Evolutionary conservation across 1,140 invertebrate species (phyloP), one percentile per base, ranked within the genome.

Genomic region (Kradibia gibbosae): DNA sequence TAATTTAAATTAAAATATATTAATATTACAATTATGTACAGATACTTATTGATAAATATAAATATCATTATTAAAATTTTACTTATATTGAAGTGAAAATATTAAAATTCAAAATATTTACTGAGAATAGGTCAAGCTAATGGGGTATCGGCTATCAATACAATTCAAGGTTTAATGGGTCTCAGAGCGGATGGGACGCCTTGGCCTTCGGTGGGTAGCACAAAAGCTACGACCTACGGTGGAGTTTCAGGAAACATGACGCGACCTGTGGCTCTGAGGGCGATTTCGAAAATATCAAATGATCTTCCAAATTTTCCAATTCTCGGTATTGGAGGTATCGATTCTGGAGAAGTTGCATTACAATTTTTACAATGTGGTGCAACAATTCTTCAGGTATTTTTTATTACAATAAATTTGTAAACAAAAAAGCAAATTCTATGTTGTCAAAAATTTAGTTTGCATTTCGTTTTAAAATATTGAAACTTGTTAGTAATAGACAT

Each of bases 101-200:
- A 25, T n/a, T n/a, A 42, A 77, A 60, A 82, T 7, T 45, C 22
- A 67, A 70, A 70, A 74, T 17, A 81, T 71, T 71, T 78, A 62
- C 78, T n/a, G n/a, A n/a, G n/a, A n/a, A 5, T 78, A 96, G 97
- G 98, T 74, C 94, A 95, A 53, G 98, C 98, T 20, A 94, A 95
- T 89, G 99, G 99, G 25, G 98, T 99, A 0, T 98, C 98, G 0
- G 98, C 98, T 0, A 99, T 99, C 55, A 99, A 99, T 90, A 99
- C 99, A 0, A 96, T 99, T 0, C 97, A 94, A 62, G 97, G 97
- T 1, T 89, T 99, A 65, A 99, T 99, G 98, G 93, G 95, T 13
- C 86, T 99, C 0, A 94, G 94, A 86, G 92, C 94, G 2, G 93
- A 98, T 88, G 96, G 94, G 0, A 93, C 92, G 0, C 95, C 98